Evolutionary conservation across 2,797 vertebrate genomes (phyloP).

Genomic region (Acridotheres tristis): DNA sequence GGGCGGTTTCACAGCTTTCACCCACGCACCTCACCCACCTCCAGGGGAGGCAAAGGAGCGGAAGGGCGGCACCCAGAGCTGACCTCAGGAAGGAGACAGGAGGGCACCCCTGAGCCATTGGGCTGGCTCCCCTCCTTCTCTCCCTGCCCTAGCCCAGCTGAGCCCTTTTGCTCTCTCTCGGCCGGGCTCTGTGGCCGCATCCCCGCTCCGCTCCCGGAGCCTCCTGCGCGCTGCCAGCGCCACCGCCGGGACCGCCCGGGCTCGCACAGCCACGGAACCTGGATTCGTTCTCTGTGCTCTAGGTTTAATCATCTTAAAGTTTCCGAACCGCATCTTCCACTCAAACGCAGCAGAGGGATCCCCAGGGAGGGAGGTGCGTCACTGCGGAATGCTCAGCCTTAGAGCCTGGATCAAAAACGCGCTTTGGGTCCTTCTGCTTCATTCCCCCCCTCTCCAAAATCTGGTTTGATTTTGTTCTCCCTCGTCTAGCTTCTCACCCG

Average conservation of each 20-base stretch:
- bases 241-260: not conserved
- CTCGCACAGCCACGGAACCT: accelerated
- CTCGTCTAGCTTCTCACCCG: not conserved
- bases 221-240: not conserved
- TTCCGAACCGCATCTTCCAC: accelerated
- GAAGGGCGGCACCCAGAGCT: accelerated
- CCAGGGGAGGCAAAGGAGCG: accelerated
- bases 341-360: accelerated
- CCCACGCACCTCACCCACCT: accelerated
- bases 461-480: slow-evolving; percentile 11
- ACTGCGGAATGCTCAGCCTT: accelerated
- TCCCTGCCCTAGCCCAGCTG: not conserved
- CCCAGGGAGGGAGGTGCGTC: accelerated
- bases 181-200: not conserved
- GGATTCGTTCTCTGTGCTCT: accelerated
- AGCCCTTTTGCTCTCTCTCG: accelerated
- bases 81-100: accelerated
- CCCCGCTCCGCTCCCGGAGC: not conserved
- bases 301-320: accelerated
- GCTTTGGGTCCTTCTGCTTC: not conserved
- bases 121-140: too few species aligned
- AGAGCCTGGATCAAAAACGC: accelerated
- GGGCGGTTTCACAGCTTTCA: not conserved
- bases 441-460: not conserved
- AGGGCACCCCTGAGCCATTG: accelerated